Base-by-base conservation (phyloP, 2,797 vertebrate genomes). In the Arrhamphus sclerolepis region DNA sequence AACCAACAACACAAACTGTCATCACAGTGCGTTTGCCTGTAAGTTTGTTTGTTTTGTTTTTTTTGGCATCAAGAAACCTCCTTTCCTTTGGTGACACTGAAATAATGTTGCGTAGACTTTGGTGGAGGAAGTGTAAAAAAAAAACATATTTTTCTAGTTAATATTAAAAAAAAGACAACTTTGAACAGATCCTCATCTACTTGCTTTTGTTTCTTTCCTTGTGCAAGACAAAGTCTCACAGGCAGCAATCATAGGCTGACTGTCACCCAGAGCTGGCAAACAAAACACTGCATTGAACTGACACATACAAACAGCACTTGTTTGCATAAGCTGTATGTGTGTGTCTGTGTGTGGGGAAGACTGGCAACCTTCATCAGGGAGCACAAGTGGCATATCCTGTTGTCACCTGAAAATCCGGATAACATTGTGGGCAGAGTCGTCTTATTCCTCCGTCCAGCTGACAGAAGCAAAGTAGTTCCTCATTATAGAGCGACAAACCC, bases 81-180 rank as follows among this genome's bases (percentile, higher is more conserved):
- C 42, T 77, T 39, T 63, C 14, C 20, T 58, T n/a, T 17, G 43
- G 62, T 74, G 75, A 72, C 74, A 67, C 62, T 58, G 40, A 51
- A 55, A 69, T 61, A 46, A 73, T 26, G 75, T 64, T 69, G 57
- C 75, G 48, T 77, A 72, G 63, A 68, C 58, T 72, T 11, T 11
- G 84, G 81, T 89, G 60, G 56, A 78, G 80, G 75, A 81, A 53
- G 19, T 56, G 51, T 67, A 75, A 20, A 68, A 67, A 63, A 55
- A 11, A 59, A 64, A 60, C 55, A 7, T 20, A 1, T 61, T 82
- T 84, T 72, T 75, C 19, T 70, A 67, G 70, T 59, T 60, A 53
- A 77, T 72, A 87, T 81, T 80, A 87, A 87, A 85, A 82, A 60
- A 13, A 71, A 53, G 42, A 34, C 63, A 26, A 26, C 24, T 26